These are phyloP conservation scores for Platypus cylindrus DNA, from an alignment of 2,888 invertebrate genomes.

Conservation along the genomic window DNA sequence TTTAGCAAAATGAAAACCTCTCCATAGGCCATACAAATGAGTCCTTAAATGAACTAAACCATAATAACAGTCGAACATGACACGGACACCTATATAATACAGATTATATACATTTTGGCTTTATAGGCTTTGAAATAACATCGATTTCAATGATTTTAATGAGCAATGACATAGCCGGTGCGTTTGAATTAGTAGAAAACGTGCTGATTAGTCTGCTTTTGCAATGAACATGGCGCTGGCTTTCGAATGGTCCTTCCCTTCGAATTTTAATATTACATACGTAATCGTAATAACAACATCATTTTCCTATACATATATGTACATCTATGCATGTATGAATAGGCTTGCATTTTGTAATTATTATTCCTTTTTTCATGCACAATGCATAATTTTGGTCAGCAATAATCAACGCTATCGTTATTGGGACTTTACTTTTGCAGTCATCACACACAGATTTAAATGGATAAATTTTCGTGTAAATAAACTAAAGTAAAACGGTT, in stretches of 20 bases:
- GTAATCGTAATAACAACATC: constrained; percentile 18
- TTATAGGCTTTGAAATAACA: constrained; percentile 28
- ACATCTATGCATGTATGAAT: too few relatives aligned
- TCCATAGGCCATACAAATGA: constrained; percentile 14
- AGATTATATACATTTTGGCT: constrained; percentile 28
- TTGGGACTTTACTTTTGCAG: too few relatives aligned
- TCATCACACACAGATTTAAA: too few relatives aligned
- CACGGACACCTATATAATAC: constrained; percentile 22
- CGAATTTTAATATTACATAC: constrained; percentile 27
- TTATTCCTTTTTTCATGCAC: constrained; percentile 29
- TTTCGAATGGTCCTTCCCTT: constrained; percentile 20
- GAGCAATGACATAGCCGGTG: constrained; percentile 34
- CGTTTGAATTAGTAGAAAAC: constrained; percentile 32
- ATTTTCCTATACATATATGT: constrained; percentile 28
- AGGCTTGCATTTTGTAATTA: constrained; percentile 29
- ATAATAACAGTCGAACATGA: constrained; percentile 29
- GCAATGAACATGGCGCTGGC: constrained; percentile 26
- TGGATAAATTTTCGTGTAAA: too few relatives aligned
- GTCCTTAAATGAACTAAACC: constrained; percentile 19
- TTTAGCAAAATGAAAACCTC: constrained; percentile 11
- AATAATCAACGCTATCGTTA: constrained; percentile 14
- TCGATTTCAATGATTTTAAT: constrained; percentile 33
- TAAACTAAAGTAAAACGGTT: too few relatives aligned
- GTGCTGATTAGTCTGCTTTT: constrained; percentile 33
- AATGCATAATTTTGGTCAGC: constrained; percentile 22